phyloP scores from a whole-genome alignment of 2,113 vertebrate species.

The Oreotrochilus melanogaster region DNA sequence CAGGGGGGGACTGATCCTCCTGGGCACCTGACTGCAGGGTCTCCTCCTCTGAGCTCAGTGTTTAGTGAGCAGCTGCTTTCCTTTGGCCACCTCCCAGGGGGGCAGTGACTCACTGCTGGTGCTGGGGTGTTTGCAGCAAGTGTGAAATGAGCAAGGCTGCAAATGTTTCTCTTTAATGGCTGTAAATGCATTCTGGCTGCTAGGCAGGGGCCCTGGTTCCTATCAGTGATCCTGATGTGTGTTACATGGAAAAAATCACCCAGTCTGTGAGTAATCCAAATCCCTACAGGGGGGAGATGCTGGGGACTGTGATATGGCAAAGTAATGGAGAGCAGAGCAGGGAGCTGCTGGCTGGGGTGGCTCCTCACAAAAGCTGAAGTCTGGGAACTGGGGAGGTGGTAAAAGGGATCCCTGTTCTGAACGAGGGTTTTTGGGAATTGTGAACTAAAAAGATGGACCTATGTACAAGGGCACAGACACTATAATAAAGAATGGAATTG shows the following conservation, averaged over 20 bases:
- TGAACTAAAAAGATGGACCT: neutral
- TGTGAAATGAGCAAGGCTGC: neutral
- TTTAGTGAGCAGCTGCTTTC: neutral
- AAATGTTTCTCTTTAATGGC: neutral
- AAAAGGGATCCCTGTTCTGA: neutral
- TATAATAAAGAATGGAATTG: neutral
- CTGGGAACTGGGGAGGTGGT: neutral
- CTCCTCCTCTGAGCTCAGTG: neutral
- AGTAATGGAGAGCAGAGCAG: neutral
- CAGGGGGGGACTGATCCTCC: neutral
- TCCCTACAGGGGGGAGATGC: neutral
- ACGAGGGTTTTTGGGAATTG: neutral
- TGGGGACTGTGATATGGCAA: neutral
- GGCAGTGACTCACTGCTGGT: fast-evolving
- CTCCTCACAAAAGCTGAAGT: neutral
- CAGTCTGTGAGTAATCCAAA: neutral
- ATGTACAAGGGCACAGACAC: neutral
- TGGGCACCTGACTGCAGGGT: neutral
- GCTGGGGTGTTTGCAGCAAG: neutral
- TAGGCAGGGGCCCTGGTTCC: neutral
- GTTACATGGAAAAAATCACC: neutral
- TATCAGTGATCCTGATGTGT: neutral
- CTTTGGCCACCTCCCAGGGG: neutral
- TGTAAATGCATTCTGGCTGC: neutral
- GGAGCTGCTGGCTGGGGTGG: neutral